These are phyloP conservation scores for Zonitis immaculata DNA, from an alignment of 2,888 invertebrate genomes.

Conservation along the genomic window DNA sequence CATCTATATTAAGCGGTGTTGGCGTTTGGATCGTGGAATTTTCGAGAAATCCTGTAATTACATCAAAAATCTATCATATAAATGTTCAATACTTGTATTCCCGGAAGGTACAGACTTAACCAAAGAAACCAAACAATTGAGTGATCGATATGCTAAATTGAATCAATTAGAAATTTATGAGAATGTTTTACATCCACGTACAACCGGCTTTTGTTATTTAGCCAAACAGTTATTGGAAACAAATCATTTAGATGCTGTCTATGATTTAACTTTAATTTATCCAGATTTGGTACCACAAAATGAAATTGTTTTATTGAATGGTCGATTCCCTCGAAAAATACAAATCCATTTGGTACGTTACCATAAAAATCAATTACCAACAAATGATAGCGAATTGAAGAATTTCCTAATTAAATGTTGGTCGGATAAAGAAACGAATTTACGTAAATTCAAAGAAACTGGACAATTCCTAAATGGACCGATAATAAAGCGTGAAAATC, in stretches of 20 bases:
- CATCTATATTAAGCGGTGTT: slow-evolving; percentile 77
- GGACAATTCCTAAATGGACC: slow-evolving; percentile 49
- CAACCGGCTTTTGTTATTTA: slow-evolving; percentile 70
- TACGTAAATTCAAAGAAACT: slow-evolving; percentile 56
- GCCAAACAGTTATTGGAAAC: slow-evolving; percentile 54
- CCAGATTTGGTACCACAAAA: slow-evolving; percentile 70
- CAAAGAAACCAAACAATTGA: slow-evolving; percentile 60
- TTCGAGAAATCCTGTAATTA: slow-evolving; percentile 68
- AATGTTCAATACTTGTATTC: slow-evolving; percentile 72
- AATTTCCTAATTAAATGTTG: slow-evolving; percentile 63
- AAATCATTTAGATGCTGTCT: slow-evolving; percentile 67
- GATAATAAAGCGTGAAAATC: slow-evolving; percentile 36
- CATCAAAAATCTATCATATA: slow-evolving; percentile 61
- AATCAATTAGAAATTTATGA: slow-evolving; percentile 65
- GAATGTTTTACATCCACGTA: slow-evolving; percentile 81
- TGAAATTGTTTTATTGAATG: slow-evolving; percentile 65
- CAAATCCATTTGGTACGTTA: slow-evolving; percentile 73
- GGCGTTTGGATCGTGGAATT: slow-evolving; percentile 69
- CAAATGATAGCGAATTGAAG: slow-evolving; percentile 54
- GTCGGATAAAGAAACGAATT: slow-evolving; percentile 60
- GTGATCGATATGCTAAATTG: slow-evolving; percentile 66
- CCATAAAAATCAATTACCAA: slow-evolving; percentile 54
- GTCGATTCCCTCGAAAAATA: slow-evolving; percentile 68
- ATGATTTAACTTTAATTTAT: slow-evolving; percentile 83
- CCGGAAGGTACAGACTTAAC: slow-evolving; percentile 89